Percentiles rank a stretch among this genome's conserved stretches.
Conservation (phyloP, 1,140 invertebrate species). For the Choristoneura fumiferana region DNA sequence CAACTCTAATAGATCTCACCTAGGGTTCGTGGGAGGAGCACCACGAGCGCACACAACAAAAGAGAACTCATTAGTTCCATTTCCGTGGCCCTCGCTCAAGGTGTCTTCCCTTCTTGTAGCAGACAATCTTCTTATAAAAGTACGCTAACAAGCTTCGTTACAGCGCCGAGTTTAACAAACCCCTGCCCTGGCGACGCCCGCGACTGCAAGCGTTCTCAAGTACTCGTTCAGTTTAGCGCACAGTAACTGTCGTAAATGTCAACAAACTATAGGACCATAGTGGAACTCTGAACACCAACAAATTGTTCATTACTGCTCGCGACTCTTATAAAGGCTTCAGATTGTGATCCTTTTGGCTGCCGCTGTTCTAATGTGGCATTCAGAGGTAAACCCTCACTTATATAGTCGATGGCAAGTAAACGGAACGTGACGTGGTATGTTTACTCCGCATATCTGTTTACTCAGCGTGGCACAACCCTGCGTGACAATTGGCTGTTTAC, state of each 20-base stretch:
- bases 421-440: slow-evolving; percentile 32
- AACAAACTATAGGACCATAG: slow-evolving; percentile 4
- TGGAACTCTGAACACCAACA: too few species aligned
- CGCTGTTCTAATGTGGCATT: not conserved
- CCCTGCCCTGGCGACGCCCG: slow-evolving; percentile 20
- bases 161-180: slow-evolving; percentile 53
- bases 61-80: slow-evolving; percentile 70
- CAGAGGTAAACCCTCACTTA: slow-evolving; percentile 29
- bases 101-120: slow-evolving; percentile 48
- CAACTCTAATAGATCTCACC: slow-evolving; percentile 41
- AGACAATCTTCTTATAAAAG: slow-evolving; percentile 66
- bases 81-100: slow-evolving; percentile 48
- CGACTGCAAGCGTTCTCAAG: slow-evolving; percentile 41
- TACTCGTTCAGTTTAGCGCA: slow-evolving; percentile 21
- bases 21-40: slow-evolving; percentile 47
- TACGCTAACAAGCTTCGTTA: slow-evolving; percentile 72
- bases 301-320: too few species aligned
- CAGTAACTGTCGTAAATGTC: slow-evolving; percentile 13
- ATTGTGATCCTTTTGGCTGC: not conserved
- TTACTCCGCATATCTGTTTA: slow-evolving; percentile 49
- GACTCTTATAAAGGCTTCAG: not conserved
- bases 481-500: slow-evolving; percentile 62
- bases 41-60: slow-evolving; percentile 52
- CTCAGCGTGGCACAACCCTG: slow-evolving; percentile 27
- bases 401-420: slow-evolving; percentile 27